These are phyloP conservation scores for Neoascia interrupta DNA, from an alignment of 2,888 invertebrate species.

Conservation along the genomic window DNA sequence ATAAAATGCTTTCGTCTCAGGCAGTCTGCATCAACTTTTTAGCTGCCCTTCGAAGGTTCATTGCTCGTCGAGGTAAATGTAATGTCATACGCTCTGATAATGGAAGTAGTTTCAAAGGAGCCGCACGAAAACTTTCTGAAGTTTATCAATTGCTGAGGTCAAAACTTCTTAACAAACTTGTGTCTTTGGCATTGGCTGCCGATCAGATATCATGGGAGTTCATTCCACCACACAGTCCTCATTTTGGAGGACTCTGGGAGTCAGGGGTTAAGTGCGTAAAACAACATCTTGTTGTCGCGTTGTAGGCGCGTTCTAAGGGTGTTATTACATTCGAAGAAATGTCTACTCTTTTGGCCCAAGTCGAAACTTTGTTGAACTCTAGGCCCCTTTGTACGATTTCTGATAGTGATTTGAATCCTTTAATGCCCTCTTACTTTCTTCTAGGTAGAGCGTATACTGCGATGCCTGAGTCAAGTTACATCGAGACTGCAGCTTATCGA, in stretches of 20 bases:
- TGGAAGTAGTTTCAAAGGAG: constrained; percentile 57
- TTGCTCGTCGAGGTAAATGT: constrained; percentile 42
- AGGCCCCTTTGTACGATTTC: constrained; percentile 42
- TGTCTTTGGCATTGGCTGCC: constrained; percentile 24
- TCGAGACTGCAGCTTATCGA: constrained; percentile 15
- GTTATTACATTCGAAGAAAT: constrained; percentile 52
- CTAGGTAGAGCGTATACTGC: constrained; percentile 44
- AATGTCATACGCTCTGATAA: constrained; percentile 50
- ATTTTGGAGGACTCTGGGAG: constrained; percentile 63
- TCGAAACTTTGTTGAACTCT: constrained; percentile 56
- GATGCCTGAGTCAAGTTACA: constrained; percentile 38
- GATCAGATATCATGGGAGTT: constrained; percentile 53
- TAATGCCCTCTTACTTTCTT: constrained; percentile 53
- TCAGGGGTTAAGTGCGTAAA: constrained; percentile 56
- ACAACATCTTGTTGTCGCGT: constrained; percentile 52
- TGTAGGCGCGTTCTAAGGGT: too few species aligned
- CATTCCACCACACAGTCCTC: constrained; percentile 51
- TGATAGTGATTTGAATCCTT: constrained; percentile 46
- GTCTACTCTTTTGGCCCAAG: constrained; percentile 42
- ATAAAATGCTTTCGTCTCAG: constrained; percentile 41
- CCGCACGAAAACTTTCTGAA: constrained; percentile 38
- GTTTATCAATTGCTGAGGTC: constrained; percentile 30
- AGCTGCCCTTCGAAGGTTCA: constrained; percentile 46
- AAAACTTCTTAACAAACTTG: constrained; percentile 25
- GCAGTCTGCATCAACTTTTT: constrained; percentile 28